A percentile compares a stretch with the other conserved stretches of the same genome.
Evolutionary conservation across 2,888 invertebrate species (phyloP).

Genomic region (Nymphalis polychloros): DNA sequence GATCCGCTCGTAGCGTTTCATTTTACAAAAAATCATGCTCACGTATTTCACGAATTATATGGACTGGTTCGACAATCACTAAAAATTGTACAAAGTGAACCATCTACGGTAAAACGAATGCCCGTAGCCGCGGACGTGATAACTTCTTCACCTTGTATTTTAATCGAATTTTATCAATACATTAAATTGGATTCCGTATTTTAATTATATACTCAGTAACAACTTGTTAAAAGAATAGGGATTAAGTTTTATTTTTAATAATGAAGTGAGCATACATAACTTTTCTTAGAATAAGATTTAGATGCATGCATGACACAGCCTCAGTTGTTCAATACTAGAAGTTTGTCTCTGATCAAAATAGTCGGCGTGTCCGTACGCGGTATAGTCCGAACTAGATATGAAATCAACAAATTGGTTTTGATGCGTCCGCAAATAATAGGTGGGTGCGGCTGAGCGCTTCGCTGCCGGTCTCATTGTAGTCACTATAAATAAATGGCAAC

Average conservation of each 20-base stretch:
- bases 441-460: slow-evolving; percentile 67
- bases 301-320: not conserved
- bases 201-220: not conserved
- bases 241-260: not conserved
- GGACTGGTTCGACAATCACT: slow-evolving; percentile 63
- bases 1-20: slow-evolving; percentile 48
- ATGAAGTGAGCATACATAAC: no score
- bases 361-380: slow-evolving; percentile 4
- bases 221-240: not conserved
- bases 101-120: slow-evolving; percentile 52
- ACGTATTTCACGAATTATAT: slow-evolving; percentile 76
- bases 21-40: slow-evolving; percentile 64
- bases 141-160: slow-evolving; percentile 66
- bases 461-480: slow-evolving; percentile 70
- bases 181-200: not conserved
- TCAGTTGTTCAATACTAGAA: not conserved
- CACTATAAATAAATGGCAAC: slow-evolving; percentile 78
- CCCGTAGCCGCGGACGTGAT: slow-evolving; percentile 46
- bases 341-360: not conserved
- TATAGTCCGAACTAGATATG: slow-evolving; percentile 42
- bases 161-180: slow-evolving; percentile 50
- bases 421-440: slow-evolving; percentile 70
- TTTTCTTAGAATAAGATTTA: not conserved
- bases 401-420: slow-evolving; percentile 61
- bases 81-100: slow-evolving; percentile 71